Evolutionary conservation across 2,888 invertebrate genomes (phyloP).

Genomic region (Spilarctia lutea): DNA sequence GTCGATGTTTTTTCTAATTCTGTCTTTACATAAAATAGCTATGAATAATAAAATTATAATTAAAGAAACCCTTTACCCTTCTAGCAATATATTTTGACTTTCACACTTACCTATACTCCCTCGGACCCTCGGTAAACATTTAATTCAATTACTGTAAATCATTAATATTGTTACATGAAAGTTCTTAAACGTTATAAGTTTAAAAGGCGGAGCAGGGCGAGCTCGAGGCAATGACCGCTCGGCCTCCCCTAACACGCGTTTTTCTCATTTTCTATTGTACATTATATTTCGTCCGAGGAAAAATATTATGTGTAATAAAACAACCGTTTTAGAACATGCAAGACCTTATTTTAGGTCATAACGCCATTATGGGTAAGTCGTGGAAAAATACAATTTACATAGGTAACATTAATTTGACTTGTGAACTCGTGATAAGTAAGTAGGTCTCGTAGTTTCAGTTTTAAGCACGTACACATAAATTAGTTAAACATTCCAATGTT

Average conservation of each 20-base stretch:
- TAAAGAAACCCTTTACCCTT: not conserved
- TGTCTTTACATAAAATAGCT: not conserved
- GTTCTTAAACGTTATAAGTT: constrained; percentile 16
- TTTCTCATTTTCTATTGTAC: constrained; percentile 58
- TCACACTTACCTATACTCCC: not conserved
- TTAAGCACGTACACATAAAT: not conserved
- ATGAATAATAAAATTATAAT: not conserved
- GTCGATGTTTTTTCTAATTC: not conserved
- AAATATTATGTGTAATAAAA: constrained; percentile 64
- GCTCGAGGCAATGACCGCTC: constrained; percentile 59
- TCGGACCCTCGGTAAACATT: not conserved
- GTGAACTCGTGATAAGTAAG: not conserved
- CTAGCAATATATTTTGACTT: not conserved
- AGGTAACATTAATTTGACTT: constrained; percentile 18
- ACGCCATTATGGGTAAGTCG: constrained; percentile 39
- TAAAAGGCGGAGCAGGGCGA: constrained; percentile 33
- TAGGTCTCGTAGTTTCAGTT: not conserved
- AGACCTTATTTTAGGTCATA: constrained; percentile 65
- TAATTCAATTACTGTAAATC: constrained; percentile 13
- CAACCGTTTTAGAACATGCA: constrained; percentile 64
- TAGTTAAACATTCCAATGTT: constrained; percentile 4
- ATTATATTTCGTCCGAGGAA: constrained; percentile 51
- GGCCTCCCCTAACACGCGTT: constrained; percentile 59
- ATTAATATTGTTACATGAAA: constrained; percentile 11
- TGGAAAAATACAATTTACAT: constrained; percentile 24